Evolutionary conservation across 1,140 invertebrate species (phyloP).

Genomic region (Meloidogyne chitwoodi): DNA sequence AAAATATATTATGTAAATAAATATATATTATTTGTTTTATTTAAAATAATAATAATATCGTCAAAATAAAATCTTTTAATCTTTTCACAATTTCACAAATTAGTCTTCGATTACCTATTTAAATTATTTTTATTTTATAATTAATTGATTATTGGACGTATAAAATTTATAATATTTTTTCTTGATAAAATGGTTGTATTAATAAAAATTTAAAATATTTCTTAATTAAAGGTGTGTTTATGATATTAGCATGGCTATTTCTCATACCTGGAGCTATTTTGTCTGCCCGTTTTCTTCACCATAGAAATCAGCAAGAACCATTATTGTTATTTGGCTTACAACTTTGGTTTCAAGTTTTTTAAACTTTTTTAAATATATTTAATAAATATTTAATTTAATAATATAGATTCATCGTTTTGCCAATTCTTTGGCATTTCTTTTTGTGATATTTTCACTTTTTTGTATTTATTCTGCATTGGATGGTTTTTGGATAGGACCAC

Average conservation of each 20-base stretch:
- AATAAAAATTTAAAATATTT: too few species aligned
- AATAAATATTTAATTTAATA: background rate
- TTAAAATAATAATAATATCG: too few species aligned
- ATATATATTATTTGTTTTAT: too few species aligned
- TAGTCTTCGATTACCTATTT: too few species aligned
- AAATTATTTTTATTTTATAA: too few species aligned
- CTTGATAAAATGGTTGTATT: too few species aligned
- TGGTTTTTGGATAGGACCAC: background rate
- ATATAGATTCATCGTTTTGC: slow-evolving; percentile 10
- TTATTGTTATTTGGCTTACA: background rate
- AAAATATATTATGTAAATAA: too few species aligned
- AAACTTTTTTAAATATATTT: too few species aligned
- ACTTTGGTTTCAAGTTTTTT: slow-evolving; percentile 8
- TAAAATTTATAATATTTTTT: background rate
- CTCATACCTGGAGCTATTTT: background rate
- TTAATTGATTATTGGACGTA: background rate
- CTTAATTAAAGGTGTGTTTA: slow-evolving; percentile 1
- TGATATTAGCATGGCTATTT: slow-evolving; percentile 6
- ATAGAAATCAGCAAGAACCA: background rate
- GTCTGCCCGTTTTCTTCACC: slow-evolving; percentile 7
- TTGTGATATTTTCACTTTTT: background rate
- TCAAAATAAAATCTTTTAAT: too few species aligned
- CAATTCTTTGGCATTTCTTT: background rate
- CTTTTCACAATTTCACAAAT: too few species aligned
- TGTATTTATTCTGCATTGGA: slow-evolving; percentile 7